A percentile compares a stretch with the other conserved stretches of the same genome.
These are phyloP conservation scores for Smittia aterrima DNA, from an alignment of 2,888 invertebrate species.

Conservation along the genomic window DNA sequence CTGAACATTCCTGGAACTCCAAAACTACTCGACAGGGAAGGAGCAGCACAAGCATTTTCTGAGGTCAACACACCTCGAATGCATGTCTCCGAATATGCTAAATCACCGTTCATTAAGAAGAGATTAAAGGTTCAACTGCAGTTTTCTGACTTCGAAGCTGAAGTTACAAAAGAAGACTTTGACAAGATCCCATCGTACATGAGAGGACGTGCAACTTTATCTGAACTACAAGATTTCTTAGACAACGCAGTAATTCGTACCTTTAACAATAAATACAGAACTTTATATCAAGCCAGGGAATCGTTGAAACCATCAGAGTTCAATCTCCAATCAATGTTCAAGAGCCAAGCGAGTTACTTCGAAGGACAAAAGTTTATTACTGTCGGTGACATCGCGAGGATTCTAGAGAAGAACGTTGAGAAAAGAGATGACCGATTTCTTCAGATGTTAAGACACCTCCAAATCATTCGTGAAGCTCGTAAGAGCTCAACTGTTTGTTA, in stretches of 20 bases:
- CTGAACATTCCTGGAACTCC: not conserved
- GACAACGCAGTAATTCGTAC: constrained; percentile 5
- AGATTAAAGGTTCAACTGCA: not conserved
- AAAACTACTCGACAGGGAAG: not conserved
- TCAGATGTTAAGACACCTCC: constrained; percentile 12
- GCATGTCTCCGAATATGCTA: not conserved
- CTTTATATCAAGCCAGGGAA: not conserved
- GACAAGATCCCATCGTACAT: constrained; percentile 13
- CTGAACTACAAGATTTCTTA: constrained; percentile 26
- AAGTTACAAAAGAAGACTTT: not conserved
- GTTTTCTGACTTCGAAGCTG: not conserved
- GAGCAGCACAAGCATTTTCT: not conserved
- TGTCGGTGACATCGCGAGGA: constrained; percentile 19
- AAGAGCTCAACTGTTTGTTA: constrained; percentile 7
- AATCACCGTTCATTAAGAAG: constrained; percentile 3
- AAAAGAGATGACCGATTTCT: constrained; percentile 17
- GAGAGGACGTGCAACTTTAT: not conserved
- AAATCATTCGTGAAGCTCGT: constrained; percentile 15
- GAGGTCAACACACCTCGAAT: constrained; percentile 1
- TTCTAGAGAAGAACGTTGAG: constrained; percentile 5
- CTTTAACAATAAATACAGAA: constrained; percentile 19
- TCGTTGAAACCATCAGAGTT: not conserved
- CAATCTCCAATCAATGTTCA: constrained; percentile 2
- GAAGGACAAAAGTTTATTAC: constrained; percentile 22
- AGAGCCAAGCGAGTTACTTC: constrained; percentile 1